These are phyloP conservation scores for Drosophila paranaensis DNA, from an alignment of 2,888 invertebrate species.

Conservation along the genomic window DNA sequence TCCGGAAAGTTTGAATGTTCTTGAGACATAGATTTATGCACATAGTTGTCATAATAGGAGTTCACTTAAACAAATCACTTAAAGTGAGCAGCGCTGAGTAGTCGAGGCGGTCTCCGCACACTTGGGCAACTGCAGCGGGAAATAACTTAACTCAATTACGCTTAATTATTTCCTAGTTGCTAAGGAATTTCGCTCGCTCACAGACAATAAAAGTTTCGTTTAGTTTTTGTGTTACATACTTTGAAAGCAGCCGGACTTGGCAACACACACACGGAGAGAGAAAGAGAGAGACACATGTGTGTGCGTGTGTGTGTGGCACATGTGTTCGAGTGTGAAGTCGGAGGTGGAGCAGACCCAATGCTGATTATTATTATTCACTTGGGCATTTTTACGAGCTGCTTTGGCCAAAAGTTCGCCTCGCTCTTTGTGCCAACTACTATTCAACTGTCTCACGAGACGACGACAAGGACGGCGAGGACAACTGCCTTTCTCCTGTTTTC, in stretches of 20 bases:
- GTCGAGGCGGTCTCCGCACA: conserved; percentile 24
- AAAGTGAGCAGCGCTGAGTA: conserved; percentile 33
- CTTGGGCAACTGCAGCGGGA: conserved; percentile 63
- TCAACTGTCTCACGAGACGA: conserved; percentile 56
- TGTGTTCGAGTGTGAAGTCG: conserved; percentile 7
- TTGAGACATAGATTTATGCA: conserved; percentile 6
- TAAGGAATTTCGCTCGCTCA: conserved; percentile 70
- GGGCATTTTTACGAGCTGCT: conserved; percentile 82
- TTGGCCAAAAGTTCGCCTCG: conserved; percentile 72
- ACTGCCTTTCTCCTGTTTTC: neutral
- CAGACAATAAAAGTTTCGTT: conserved; percentile 78
- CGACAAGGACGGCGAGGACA: conserved; percentile 22
- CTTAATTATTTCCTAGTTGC: conserved; percentile 81
- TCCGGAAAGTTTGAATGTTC: neutral
- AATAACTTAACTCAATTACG: conserved; percentile 82
- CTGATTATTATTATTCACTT: conserved; percentile 83
- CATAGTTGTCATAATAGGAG: conserved; percentile 8
- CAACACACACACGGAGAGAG: neutral
- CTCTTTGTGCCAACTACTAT: conserved; percentile 62
- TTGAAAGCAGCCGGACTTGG: conserved; percentile 30
- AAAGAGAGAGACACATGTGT: neutral
- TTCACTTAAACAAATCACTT: conserved; percentile 53
- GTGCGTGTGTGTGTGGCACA: conserved; percentile 35
- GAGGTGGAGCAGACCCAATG: conserved; percentile 42
- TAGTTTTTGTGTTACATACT: conserved; percentile 61